phyloP scores from a whole-genome alignment of 37 sponge, comb jelly and placozoan species.

The Aplysina aerophoba region DNA sequence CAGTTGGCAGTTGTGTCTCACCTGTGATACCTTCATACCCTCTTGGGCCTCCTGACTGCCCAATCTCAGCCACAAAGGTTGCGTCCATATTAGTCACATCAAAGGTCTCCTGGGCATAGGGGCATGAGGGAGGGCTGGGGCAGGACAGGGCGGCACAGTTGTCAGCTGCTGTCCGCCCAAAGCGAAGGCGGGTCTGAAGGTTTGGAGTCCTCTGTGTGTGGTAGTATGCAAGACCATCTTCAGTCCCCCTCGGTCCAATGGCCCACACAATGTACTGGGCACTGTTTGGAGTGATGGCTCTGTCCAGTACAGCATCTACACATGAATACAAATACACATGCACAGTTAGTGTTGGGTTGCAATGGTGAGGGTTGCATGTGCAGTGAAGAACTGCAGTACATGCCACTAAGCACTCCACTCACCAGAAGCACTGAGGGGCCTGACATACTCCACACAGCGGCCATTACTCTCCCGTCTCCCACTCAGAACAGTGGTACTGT shows the following conservation, averaged over 20 bases:
- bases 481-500: constrained; percentile 9
- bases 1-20: neutral
- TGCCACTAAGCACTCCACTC: too few relatives aligned
- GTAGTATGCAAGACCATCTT: neutral
- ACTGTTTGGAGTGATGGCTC: too few relatives aligned
- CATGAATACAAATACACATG: too few relatives aligned
- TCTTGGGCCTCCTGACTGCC: constrained; percentile 52
- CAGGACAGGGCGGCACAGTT: constrained; percentile 15
- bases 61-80: constrained; percentile 53
- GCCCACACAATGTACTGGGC: constrained; percentile 69
- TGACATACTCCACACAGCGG: constrained; percentile 36
- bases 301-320: too few relatives aligned
- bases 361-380: too few relatives aligned
- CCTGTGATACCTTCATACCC: constrained; percentile 70
- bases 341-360: too few relatives aligned
- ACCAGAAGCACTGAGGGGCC: constrained; percentile 19
- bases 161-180: neutral
- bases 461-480: neutral
- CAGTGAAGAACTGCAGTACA: too few relatives aligned
- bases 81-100: neutral
- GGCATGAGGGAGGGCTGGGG: neutral
- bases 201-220: neutral
- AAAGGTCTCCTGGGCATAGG: neutral
- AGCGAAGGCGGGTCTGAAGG: neutral
- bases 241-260: constrained; percentile 35